These are phyloP conservation scores for Phyllostomus discolor DNA, from an alignment of 2,113 vertebrate species.

Conservation along the genomic window DNA sequence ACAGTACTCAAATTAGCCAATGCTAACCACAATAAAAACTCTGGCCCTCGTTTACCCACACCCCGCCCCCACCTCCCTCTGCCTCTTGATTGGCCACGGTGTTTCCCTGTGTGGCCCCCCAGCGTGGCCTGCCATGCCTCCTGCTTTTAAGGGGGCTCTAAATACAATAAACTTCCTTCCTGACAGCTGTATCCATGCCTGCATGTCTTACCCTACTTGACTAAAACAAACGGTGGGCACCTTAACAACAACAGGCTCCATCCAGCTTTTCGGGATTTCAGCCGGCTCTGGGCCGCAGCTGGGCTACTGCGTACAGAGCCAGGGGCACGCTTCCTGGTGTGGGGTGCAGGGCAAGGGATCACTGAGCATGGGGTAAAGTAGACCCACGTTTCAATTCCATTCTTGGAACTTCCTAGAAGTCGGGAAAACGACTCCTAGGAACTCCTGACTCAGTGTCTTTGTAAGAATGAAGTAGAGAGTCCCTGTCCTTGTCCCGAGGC, in stretches of 20 bases:
- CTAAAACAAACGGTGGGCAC: background rate
- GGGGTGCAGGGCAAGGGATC: background rate
- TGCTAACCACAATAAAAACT: background rate
- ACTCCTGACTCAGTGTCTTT: background rate
- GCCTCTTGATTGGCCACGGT: background rate
- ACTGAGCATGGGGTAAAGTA: background rate
- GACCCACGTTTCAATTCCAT: background rate
- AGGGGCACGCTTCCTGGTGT: background rate
- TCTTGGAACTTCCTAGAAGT: background rate
- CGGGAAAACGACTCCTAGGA: background rate
- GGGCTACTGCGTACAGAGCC: background rate
- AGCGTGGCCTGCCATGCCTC: rapidly evolving
- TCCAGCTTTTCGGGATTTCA: background rate
- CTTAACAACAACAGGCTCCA: background rate
- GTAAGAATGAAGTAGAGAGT: background rate
- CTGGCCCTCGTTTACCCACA: background rate
- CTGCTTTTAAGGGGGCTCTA: background rate
- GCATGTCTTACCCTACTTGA: rapidly evolving
- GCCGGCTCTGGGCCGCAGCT: background rate
- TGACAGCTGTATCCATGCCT: background rate
- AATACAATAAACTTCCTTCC: background rate
- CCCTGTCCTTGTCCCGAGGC: background rate
- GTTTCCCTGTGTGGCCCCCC: no score
- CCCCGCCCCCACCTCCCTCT: background rate
- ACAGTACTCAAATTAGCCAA: background rate